phyloP scores from a whole-genome alignment of 2,113 vertebrate species.

The Lethenteron reissneri region DNA sequence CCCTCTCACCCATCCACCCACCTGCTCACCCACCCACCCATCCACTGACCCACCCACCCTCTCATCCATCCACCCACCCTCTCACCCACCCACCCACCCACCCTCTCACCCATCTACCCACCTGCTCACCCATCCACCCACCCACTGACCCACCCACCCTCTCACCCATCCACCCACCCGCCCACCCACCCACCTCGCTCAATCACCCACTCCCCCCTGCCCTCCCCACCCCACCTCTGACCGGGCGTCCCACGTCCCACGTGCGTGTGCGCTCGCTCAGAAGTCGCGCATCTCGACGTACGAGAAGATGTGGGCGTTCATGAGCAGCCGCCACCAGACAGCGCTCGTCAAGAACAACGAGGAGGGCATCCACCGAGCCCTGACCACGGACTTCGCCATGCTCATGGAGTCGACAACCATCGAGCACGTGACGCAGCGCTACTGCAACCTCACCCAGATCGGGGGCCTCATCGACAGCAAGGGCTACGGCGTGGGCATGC shows the following conservation, averaged over 20 bases:
- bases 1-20: too few species aligned
- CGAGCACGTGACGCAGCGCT: constrained; percentile 86
- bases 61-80: too few species aligned
- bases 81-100: too few species aligned
- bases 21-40: too few species aligned
- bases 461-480: constrained; percentile 90
- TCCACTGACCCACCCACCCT: too few species aligned
- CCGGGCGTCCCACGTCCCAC: background rate
- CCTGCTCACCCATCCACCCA: too few species aligned
- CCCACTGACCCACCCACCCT: too few species aligned
- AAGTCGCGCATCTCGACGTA: constrained; percentile 97
- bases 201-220: too few species aligned
- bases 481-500: constrained; percentile 89
- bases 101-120: too few species aligned
- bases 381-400: constrained; percentile 77
- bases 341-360: constrained; percentile 76
- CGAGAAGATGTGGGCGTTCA: constrained; percentile 99
- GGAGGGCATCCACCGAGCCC: constrained; percentile 70
- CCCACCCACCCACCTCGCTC: too few species aligned
- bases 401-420: constrained; percentile 97
- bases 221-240: too few species aligned
- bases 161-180: too few species aligned
- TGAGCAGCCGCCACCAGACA: constrained; percentile 84
- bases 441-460: constrained; percentile 96
- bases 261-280: constrained; percentile 20